A percentile compares a stretch with the other conserved stretches of the same genome.
Conservation (phyloP, 2,888 invertebrate species). For the Cinara cedri region DNA sequence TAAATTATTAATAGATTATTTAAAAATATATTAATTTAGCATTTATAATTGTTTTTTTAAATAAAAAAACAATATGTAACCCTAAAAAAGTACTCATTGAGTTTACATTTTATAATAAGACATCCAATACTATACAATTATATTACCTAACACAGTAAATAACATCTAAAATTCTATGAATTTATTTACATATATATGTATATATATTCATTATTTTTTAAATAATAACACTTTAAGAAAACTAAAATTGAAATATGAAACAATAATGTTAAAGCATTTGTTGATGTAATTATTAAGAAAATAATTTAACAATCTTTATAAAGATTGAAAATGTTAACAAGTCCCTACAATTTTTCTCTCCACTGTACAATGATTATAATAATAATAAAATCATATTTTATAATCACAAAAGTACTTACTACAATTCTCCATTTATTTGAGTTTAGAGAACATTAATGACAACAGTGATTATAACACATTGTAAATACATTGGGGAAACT, state of each 20-base stretch:
- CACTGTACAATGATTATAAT: conserved; percentile 42
- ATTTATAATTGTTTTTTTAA: not conserved
- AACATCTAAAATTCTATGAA: conserved; percentile 22
- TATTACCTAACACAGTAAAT: conserved; percentile 5
- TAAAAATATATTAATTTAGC: not conserved
- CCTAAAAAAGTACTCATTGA: conserved; percentile 14
- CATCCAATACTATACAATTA: conserved; percentile 6
- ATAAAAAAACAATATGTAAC: not conserved
- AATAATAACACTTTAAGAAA: not conserved
- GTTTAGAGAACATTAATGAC: conserved; percentile 1
- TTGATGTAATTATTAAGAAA: conserved; percentile 22
- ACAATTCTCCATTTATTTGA: not conserved
- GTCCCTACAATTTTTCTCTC: conserved; percentile 24
- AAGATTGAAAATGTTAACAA: conserved; percentile 9
- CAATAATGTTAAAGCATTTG: not conserved
- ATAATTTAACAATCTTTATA: conserved; percentile 14
- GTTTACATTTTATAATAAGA: conserved; percentile 4
- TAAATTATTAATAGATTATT: not conserved
- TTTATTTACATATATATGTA: not conserved
- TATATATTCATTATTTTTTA: not conserved
- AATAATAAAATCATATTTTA: conserved; percentile 31
- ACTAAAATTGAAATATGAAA: not conserved
- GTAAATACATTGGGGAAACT: not conserved
- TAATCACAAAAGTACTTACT: conserved; percentile 10
- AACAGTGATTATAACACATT: conserved; percentile 14